phyloP scores from a whole-genome alignment of 1,140 invertebrate genomes.

The Lamellibrachia luymesi region DNA sequence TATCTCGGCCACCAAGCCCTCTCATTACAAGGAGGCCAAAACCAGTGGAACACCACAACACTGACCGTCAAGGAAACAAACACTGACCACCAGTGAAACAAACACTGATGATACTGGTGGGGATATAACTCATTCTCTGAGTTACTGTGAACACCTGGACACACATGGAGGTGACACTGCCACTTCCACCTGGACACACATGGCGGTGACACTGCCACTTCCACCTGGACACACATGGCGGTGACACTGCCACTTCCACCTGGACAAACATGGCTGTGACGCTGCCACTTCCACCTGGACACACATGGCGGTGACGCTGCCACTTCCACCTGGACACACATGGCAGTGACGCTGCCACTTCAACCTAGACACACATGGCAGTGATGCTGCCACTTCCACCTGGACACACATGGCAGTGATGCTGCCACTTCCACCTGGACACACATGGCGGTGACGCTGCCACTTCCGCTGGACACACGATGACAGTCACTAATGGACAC shows the following conservation, averaged over 20 bases:
- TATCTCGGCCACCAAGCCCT: background rate
- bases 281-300: background rate
- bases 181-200: background rate
- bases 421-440: too few species aligned
- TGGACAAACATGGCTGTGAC: background rate
- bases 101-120: background rate
- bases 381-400: background rate
- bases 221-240: background rate
- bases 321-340: background rate
- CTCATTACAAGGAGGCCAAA: background rate
- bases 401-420: too few species aligned
- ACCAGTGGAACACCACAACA: background rate
- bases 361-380: background rate
- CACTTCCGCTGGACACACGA: too few species aligned
- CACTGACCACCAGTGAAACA: background rate
- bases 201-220: background rate
- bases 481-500: too few species aligned
- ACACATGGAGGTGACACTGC: background rate
- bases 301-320: background rate
- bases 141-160: background rate
- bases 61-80: background rate
- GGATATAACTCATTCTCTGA: too few species aligned
- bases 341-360: background rate
- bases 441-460: too few species aligned
- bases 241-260: background rate